Conservation (phyloP, 2,888 invertebrate species). For the Cephonodes hylas region DNA sequence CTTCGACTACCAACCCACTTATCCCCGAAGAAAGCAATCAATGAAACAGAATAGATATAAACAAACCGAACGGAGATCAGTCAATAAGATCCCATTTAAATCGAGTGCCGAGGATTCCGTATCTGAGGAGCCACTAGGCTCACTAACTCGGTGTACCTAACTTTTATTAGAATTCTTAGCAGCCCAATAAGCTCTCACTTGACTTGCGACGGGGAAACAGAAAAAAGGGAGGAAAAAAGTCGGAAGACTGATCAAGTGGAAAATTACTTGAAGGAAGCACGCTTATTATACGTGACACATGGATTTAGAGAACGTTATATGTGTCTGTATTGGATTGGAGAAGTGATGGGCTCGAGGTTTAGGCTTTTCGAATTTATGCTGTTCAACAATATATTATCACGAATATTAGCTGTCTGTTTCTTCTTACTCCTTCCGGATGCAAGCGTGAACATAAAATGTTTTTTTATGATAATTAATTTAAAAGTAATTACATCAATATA, state of each 20-base stretch:
- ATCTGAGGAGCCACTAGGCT: slow-evolving; percentile 42
- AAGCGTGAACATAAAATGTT: no score
- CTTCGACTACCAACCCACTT: background rate
- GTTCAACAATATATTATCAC: no score
- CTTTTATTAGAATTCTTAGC: slow-evolving; percentile 71
- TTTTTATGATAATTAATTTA: no score
- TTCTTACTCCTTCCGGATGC: no score
- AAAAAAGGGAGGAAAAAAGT: slow-evolving; percentile 47
- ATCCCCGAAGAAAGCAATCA: background rate
- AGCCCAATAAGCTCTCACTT: slow-evolving; percentile 62
- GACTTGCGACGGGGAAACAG: slow-evolving; percentile 52
- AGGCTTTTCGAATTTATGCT: no score
- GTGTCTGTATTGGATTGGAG: background rate
- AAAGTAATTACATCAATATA: no score
- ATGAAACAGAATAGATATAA: slow-evolving; percentile 13
- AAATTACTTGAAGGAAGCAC: slow-evolving; percentile 64
- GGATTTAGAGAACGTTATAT: background rate
- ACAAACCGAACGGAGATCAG: slow-evolving; percentile 29
- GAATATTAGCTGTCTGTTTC: no score
- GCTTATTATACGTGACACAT: slow-evolving; percentile 37
- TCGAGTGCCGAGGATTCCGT: slow-evolving; percentile 32
- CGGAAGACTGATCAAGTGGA: slow-evolving; percentile 63
- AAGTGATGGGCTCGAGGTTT: no score
- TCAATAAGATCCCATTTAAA: slow-evolving; percentile 42
- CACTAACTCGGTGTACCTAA: slow-evolving; percentile 54